Percentiles rank a stretch among this genome's conserved stretches.
These are phyloP conservation scores for Lamellibrachia luymesi DNA, from an alignment of 1,140 invertebrate species.

Conservation along the genomic window DNA sequence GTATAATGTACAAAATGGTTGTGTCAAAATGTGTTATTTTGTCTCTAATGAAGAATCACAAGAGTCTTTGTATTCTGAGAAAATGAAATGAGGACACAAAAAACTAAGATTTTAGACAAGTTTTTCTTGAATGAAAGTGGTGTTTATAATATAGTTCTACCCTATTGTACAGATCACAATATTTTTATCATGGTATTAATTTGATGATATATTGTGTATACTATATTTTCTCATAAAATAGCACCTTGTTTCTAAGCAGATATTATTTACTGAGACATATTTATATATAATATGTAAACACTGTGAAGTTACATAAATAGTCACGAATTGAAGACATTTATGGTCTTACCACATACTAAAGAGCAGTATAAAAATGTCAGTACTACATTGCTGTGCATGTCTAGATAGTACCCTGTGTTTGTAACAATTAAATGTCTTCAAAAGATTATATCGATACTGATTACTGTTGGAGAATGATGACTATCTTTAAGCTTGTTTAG, in stretches of 20 bases:
- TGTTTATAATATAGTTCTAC: neutral
- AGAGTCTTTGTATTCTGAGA: neutral
- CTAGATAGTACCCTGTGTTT: neutral
- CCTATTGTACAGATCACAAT: neutral
- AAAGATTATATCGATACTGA: neutral
- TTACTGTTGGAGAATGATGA: neutral
- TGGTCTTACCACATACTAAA: neutral
- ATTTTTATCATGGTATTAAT: neutral
- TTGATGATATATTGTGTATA: neutral
- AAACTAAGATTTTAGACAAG: neutral
- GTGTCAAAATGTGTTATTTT: neutral
- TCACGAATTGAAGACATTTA: neutral
- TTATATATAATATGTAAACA: neutral
- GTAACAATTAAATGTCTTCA: neutral
- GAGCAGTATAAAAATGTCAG: neutral
- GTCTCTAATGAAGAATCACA: neutral
- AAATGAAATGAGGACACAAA: neutral
- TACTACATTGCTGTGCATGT: neutral
- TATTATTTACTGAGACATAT: neutral
- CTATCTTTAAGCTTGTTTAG: neutral
- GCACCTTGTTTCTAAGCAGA: neutral
- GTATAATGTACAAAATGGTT: neutral
- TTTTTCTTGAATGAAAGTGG: neutral
- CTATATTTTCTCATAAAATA: neutral
- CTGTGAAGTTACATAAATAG: neutral